phyloP scores from a whole-genome alignment of 2,113 vertebrate species.

The Anarrhichthys ocellatus region DNA sequence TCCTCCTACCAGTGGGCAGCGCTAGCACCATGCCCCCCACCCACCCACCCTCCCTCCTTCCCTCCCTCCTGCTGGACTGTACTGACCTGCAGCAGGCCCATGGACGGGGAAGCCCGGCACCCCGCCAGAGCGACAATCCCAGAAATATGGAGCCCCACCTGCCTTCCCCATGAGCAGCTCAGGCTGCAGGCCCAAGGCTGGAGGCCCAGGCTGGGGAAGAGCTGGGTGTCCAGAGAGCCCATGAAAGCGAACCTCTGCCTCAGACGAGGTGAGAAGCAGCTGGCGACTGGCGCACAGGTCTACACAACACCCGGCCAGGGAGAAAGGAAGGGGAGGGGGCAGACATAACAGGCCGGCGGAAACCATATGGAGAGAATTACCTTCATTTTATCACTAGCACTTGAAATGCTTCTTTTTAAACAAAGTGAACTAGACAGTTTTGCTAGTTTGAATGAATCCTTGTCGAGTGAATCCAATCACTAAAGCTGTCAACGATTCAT shows the following conservation, averaged over 20 bases:
- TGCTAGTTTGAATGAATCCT: slow-evolving; percentile 23
- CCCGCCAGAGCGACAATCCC: slow-evolving; percentile 85
- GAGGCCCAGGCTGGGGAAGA: slow-evolving; percentile 80
- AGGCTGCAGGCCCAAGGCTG: slow-evolving; percentile 80
- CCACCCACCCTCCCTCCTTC: slow-evolving; percentile 64
- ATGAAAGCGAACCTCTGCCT: slow-evolving; percentile 84
- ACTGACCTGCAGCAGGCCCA: slow-evolving; percentile 85
- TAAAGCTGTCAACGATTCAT: slow-evolving; percentile 37
- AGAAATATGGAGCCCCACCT: slow-evolving; percentile 83
- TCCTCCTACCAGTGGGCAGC: slow-evolving; percentile 55
- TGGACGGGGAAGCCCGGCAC: slow-evolving; percentile 82
- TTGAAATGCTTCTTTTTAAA: slow-evolving; percentile 28
- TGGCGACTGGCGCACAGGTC: slow-evolving; percentile 84
- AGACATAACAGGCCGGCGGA: slow-evolving; percentile 77
- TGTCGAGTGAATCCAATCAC: slow-evolving; percentile 12
- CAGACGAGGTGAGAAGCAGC: slow-evolving; percentile 84
- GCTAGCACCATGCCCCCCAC: slow-evolving; percentile 46
- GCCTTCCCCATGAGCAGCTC: slow-evolving; percentile 85
- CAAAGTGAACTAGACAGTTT: slow-evolving; percentile 30
- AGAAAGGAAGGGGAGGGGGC: slow-evolving; percentile 70
- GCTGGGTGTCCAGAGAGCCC: slow-evolving; percentile 81
- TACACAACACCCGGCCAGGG: slow-evolving; percentile 76
- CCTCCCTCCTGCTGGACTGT: slow-evolving; percentile 74
- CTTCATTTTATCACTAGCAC: slow-evolving; percentile 60
- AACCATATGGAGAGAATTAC: slow-evolving; percentile 74